phyloP scores from a whole-genome alignment of 2,113 vertebrate species.

The Petroica traversi region DNA sequence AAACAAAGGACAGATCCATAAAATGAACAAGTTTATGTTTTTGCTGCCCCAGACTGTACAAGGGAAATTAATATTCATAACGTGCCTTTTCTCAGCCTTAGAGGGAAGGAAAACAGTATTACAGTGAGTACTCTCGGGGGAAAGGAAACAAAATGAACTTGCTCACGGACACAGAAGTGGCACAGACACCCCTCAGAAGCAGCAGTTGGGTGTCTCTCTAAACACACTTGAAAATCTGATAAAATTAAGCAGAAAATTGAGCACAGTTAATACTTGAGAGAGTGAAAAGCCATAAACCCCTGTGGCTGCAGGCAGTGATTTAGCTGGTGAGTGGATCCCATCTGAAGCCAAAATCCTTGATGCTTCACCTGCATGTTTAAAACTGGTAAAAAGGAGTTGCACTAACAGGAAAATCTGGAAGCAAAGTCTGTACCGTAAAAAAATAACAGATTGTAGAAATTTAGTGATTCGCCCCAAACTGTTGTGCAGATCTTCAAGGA shows the following conservation, averaged over 20 bases:
- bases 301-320: not conserved
- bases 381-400: not conserved
- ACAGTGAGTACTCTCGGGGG: not conserved
- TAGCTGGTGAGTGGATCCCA: not conserved
- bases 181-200: not conserved
- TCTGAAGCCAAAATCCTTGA: not conserved
- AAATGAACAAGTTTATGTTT: not conserved
- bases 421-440: not conserved
- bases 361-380: not conserved
- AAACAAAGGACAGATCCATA: not conserved
- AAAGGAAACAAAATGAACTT: not conserved
- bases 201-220: not conserved
- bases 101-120: not conserved
- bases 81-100: not conserved
- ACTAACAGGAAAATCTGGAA: not conserved
- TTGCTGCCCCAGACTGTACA: not conserved
- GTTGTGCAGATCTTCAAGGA: not conserved
- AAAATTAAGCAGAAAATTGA: slow-evolving; percentile 29
- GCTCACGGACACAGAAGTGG: not conserved
- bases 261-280: not conserved
- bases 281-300: not conserved
- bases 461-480: not conserved
- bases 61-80: not conserved
- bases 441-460: not conserved
- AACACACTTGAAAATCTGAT: not conserved